Conservation (phyloP, 2,113 vertebrate species). For the Serilophus lunatus region DNA sequence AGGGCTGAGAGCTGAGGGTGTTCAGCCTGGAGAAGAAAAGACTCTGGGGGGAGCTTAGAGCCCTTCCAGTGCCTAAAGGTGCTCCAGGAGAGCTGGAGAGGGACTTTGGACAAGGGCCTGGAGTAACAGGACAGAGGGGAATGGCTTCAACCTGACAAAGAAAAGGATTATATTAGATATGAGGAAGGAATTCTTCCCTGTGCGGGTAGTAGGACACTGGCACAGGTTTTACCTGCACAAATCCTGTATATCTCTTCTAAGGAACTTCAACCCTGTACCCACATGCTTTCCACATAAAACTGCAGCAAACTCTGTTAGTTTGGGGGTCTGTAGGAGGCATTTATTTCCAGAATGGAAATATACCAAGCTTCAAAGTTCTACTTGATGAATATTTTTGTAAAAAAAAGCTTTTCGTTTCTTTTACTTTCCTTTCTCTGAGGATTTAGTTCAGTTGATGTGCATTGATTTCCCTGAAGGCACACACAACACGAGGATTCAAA, state of each 20-base stretch:
- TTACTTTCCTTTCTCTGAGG: background rate
- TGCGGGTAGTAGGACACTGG: background rate
- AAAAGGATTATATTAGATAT: background rate
- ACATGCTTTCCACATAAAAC: background rate
- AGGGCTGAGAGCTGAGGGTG: background rate
- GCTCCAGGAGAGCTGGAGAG: background rate
- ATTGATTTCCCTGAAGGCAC: background rate
- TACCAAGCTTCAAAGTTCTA: background rate
- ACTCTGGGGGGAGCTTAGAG: background rate
- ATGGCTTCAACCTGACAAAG: background rate
- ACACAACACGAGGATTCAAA: background rate
- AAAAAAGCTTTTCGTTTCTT: background rate
- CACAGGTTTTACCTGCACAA: background rate
- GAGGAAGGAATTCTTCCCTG: background rate
- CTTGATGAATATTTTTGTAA: background rate
- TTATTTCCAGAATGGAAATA: background rate
- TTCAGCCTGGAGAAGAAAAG: background rate
- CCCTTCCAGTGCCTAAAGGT: background rate
- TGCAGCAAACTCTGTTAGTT: background rate
- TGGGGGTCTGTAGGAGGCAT: background rate
- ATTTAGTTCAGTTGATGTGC: background rate
- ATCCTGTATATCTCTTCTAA: background rate
- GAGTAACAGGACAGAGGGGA: background rate
- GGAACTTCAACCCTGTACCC: background rate
- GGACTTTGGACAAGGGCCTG: background rate